These are phyloP conservation scores for Alsophila aescularia DNA, from an alignment of 2,888 invertebrate species.

Conservation along the genomic window DNA sequence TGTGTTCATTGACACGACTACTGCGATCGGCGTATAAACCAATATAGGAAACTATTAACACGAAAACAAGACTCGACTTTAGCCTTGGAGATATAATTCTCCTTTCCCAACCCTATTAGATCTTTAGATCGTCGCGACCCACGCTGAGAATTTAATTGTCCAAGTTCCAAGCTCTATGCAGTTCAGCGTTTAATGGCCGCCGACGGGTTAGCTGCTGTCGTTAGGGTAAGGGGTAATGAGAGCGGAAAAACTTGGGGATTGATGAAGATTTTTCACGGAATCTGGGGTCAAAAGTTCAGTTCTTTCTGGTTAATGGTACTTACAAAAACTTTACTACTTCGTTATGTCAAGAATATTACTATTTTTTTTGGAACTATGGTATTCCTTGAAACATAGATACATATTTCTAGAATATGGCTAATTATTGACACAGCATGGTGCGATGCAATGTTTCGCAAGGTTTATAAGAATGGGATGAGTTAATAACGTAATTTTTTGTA, in stretches of 20 bases:
- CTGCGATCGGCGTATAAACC: no score
- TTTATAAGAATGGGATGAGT: no score
- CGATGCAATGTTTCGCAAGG: no score
- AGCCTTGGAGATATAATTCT: neutral
- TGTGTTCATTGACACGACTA: no score
- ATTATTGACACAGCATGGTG: no score
- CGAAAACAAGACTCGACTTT: neutral
- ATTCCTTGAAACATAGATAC: no score
- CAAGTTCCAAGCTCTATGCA: constrained; percentile 70
- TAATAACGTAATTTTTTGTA: no score
- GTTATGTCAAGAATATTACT: no score
- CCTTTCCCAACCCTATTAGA: constrained; percentile 32
- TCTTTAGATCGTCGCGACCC: constrained; percentile 61
- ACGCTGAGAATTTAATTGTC: constrained; percentile 68
- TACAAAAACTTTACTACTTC: neutral
- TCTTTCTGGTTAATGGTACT: neutral
- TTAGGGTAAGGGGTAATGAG: constrained; percentile 33
- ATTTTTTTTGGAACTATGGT: no score
- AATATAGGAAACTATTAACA: no score
- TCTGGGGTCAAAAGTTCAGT: neutral
- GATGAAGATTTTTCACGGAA: constrained; percentile 11
- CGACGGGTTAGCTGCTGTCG: constrained; percentile 55
- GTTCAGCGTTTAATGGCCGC: constrained; percentile 62
- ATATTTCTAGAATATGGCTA: no score
- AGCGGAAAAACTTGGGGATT: constrained; percentile 24